Percentiles rank a stretch among this genome's conserved stretches.
These are phyloP conservation scores for Drosophila nigromelanica DNA, from an alignment of 1,140 invertebrate species.

Conservation along the genomic window DNA sequence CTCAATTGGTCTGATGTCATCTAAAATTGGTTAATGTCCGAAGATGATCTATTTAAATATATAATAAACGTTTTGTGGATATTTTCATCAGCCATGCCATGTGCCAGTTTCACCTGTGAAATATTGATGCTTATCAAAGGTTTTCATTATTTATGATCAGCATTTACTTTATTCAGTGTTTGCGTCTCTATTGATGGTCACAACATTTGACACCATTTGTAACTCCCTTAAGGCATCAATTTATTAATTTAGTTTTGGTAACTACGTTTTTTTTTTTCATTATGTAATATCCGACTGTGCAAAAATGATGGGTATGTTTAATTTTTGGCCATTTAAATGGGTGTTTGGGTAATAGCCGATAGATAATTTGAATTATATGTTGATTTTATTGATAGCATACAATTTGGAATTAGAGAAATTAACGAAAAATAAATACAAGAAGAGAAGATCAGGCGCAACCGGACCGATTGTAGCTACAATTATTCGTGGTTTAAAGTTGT, in stretches of 20 bases:
- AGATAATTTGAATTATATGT: conserved; percentile 49
- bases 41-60: not conserved
- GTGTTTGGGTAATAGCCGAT: conserved; percentile 42
- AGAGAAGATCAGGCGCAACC: conserved; percentile 6
- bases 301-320: conserved; percentile 43
- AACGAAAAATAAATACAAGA: not conserved
- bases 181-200: conserved; percentile 50
- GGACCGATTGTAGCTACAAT: conserved; percentile 15
- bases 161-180: conserved; percentile 23
- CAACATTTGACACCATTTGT: conserved; percentile 66
- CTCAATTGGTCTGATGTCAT: not conserved
- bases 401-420: conserved; percentile 22
- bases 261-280: conserved; percentile 39
- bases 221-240: conserved; percentile 35
- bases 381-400: conserved; percentile 20
- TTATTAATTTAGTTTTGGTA: conserved; percentile 59
- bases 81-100: not conserved
- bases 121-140: conserved; percentile 1
- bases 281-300: conserved; percentile 56
- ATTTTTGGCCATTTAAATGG: conserved; percentile 19
- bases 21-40: not conserved
- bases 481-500: conserved; percentile 1
- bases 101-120: conserved; percentile 6
- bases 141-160: conserved; percentile 17
- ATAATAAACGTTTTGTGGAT: not conserved